These are phyloP conservation scores for Eptatretus burgeri DNA, from an alignment of 2,113 vertebrate species.

Conservation along the genomic window DNA sequence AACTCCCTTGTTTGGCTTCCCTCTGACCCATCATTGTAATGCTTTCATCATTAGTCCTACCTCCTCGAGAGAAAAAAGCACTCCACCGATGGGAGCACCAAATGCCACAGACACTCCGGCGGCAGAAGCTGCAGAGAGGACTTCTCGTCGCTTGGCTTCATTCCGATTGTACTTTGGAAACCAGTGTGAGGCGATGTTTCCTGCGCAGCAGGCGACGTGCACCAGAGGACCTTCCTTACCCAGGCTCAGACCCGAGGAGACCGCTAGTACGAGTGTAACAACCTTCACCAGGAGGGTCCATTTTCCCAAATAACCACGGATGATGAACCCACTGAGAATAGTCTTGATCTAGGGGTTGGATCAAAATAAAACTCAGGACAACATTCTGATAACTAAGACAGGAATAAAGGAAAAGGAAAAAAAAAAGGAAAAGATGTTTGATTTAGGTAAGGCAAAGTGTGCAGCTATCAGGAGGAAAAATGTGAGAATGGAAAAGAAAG, in stretches of 20 bases:
- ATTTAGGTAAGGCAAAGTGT: constrained; percentile 10
- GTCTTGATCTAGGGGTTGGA: constrained; percentile 54
- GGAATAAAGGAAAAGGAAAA: neutral
- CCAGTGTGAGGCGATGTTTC: constrained; percentile 97
- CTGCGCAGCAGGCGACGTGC: constrained; percentile 93
- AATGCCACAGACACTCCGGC: constrained; percentile 93
- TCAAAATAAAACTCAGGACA: too few relatives aligned
- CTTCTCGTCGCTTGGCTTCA: constrained; percentile 95
- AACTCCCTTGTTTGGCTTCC: neutral
- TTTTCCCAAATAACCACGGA: constrained; percentile 86
- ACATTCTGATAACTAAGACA: too few relatives aligned
- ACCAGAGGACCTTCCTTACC: constrained; percentile 90
- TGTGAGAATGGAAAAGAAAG: too few relatives aligned
- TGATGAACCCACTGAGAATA: constrained; percentile 93
- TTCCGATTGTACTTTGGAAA: constrained; percentile 99
- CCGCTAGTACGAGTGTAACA: constrained; percentile 75
- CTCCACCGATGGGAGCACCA: constrained; percentile 87
- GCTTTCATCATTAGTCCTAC: constrained; percentile 18
- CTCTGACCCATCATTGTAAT: neutral
- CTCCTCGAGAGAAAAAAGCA: constrained; percentile 93
- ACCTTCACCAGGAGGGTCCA: constrained; percentile 99
- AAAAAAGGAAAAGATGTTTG: constrained; percentile 10
- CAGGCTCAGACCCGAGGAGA: constrained; percentile 82
- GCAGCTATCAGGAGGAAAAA: too few relatives aligned
- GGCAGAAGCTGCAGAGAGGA: constrained; percentile 78